These are phyloP conservation scores for Grammomys dolichurus DNA, from an alignment of 2,113 vertebrate species.

Conservation along the genomic window DNA sequence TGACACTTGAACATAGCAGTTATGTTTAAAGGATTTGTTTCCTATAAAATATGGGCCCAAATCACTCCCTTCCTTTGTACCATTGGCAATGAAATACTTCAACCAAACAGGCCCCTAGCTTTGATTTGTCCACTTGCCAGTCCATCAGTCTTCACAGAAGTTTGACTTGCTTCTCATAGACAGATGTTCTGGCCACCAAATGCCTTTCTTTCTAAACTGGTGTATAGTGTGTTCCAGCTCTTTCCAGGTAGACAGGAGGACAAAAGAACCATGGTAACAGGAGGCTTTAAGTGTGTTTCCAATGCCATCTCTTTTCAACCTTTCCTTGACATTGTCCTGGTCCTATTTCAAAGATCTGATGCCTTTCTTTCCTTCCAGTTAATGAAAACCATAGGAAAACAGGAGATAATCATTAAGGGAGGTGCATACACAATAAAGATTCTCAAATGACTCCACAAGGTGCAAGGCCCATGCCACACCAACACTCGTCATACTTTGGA, in stretches of 20 bases:
- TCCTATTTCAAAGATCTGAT: neutral
- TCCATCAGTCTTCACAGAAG: neutral
- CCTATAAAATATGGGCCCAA: neutral
- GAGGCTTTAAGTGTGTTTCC: neutral
- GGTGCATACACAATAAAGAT: rapidly evolving
- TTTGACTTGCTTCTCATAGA: neutral
- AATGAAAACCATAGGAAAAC: no score
- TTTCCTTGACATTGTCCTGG: neutral
- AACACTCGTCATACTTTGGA: rapidly evolving
- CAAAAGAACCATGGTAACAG: no score
- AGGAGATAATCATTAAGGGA: neutral
- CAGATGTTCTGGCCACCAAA: neutral
- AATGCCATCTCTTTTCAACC: neutral
- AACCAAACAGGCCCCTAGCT: neutral
- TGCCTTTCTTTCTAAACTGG: neutral
- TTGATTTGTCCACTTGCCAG: neutral
- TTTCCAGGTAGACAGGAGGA: neutral
- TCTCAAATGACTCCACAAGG: neutral
- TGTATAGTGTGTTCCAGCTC: neutral
- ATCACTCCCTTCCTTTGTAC: no score
- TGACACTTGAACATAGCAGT: neutral
- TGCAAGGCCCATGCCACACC: neutral
- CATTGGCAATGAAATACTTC: neutral
- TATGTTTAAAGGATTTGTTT: neutral
- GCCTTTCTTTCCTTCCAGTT: neutral